Base-by-base conservation (phyloP, 2,113 vertebrate species). In the Loxodonta africana region DNA sequence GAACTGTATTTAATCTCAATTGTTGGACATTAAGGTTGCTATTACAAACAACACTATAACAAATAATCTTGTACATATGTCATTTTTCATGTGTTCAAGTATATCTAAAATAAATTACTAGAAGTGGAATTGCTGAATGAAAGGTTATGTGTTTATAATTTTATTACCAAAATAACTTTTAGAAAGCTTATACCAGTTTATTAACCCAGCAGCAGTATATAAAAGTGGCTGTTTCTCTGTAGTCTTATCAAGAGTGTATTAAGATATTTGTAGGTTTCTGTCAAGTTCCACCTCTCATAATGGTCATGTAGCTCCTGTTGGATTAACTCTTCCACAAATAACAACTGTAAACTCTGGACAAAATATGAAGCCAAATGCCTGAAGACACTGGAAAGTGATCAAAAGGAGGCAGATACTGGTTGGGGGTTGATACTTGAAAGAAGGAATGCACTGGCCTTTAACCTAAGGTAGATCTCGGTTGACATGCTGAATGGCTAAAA, bases 41-140 rank as follows among this genome's bases (percentile, higher is more conserved):
- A 53, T 53, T 53, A 12, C 6, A 53, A 53, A 12, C 51, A 53
- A 53, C 51, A 53, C 51, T 53, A 14, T 57, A 67, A 37, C 71
- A 94, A 76, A 46, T 94, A 92, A 60, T 92, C 60, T 87, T 78
- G 5, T 73, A 57, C 46, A 76, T 37, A 21, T 76, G 37, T 83
- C 33, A n/a, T 83, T 77, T 96, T 82, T 63, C n/a, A 21, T 86
- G 57, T 86, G 48, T 81, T 93, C 26, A 48, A 33, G 14, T 74
- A 48, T 73, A 28, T 77, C 10, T 86, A 51, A 86, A 37, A 37
- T 84, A 86, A 51, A 76, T 67, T 62, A 33, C 28, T 93, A 84
- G 83, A 76, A 89, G n/a, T 85, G 20, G 37, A 86, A 94, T 77
- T 90, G 9, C 4, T 90, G 10, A 51, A 62, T 78, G 30, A 77